Base-by-base conservation (phyloP, 2,888 invertebrate species). In the Hecatera dysodea region DNA sequence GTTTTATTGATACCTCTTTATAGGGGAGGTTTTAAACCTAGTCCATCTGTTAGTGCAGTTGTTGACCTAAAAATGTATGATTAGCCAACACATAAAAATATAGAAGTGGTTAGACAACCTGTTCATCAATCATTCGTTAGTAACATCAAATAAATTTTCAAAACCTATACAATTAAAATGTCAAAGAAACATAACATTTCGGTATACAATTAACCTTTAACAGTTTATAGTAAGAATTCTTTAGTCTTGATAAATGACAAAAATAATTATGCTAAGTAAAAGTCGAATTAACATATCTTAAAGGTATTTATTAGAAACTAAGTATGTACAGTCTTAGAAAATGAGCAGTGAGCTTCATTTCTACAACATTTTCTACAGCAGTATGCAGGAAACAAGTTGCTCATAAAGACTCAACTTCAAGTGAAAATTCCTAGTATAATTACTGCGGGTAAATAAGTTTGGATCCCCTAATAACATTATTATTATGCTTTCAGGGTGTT, bases 301-400 rank as follows among this genome's bases (percentile, higher is more conserved):
- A 59, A 67, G 42, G 50, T 59, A 63, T 67, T 42, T 67, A 50
- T 50, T 57, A 55, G 72, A 64, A 57, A 73, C n/a, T n/a, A 74
- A 61, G 60, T 52, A 36, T 42, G 64, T 52, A 65, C 56, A 22
- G 56, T 52, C 33, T 52, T 44, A 65, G 62, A 71, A 76, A 66
- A 76, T 76, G 53, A 76, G 44, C 61, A 71, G 48, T 63, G n/a
- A 50, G 55, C 50, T 55, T 66, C 39, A 67, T 76, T 76, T 77
- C 59, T 76, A 59, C 77, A 29, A 59, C 39, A 56, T 64, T 46
- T 12, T 24, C 22, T 39, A 39, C 42, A 7, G 36, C 27, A 39
- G 12, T 29, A 42, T 15, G 42, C 19, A 50, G 42, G 44, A 56
- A 60, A 63, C 24, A 27, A 60, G 36, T 60, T 36, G 42, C 19